Percentiles rank a stretch among this genome's conserved stretches.
Conservation (phyloP, 2,797 vertebrate species). For the Phrynocephalus forsythii region DNA sequence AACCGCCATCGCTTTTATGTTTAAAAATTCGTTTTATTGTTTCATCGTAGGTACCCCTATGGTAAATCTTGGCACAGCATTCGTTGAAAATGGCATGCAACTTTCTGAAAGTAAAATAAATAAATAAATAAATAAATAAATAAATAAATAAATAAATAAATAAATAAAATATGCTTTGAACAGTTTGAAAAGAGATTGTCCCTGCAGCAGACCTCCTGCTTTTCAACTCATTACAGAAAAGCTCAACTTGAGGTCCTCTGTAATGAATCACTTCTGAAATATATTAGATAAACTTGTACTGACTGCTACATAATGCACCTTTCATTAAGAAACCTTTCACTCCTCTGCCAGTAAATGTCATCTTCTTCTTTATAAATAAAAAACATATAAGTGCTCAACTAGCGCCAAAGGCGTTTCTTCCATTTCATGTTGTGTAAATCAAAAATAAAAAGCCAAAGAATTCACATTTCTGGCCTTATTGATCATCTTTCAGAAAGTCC, state of each 20-base stretch:
- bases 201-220: constrained; percentile 1
- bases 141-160: background rate
- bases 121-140: background rate
- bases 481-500: constrained; percentile 62
- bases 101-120: constrained; percentile 9
- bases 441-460: constrained; percentile 37
- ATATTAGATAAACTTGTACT: background rate
- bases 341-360: constrained; percentile 40
- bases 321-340: constrained; percentile 22
- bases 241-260: constrained; percentile 19
- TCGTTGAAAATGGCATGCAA: background rate
- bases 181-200: constrained; percentile 15
- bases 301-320: constrained; percentile 27
- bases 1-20: background rate
- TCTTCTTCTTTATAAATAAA: constrained; percentile 56
- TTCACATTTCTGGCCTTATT: constrained; percentile 49
- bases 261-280: constrained; percentile 47
- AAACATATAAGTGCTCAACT: constrained; percentile 56
- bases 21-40: background rate
- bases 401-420: constrained; percentile 45
- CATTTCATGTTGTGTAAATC: constrained; percentile 62
- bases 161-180: background rate
- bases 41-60: background rate
- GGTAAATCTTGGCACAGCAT: background rate
- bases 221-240: constrained; percentile 13